phyloP scores from a whole-genome alignment of 2,113 vertebrate genomes.

The Acanthochromis polyacanthus region DNA sequence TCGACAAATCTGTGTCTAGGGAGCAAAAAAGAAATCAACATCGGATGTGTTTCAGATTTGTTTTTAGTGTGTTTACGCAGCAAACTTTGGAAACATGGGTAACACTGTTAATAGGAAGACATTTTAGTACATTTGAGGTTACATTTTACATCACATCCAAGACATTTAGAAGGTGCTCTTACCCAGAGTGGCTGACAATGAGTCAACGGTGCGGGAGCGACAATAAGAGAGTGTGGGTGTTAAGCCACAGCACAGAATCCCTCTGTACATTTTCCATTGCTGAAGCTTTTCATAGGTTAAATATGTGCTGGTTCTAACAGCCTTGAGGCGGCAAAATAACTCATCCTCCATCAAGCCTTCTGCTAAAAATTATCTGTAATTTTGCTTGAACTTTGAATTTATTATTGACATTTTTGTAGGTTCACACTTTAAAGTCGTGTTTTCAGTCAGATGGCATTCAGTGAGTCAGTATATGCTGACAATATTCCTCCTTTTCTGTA shows the following conservation, averaged over 20 bases:
- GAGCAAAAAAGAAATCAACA: not conserved
- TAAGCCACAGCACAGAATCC: conserved; percentile 48
- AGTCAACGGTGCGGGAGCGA: conserved; percentile 56
- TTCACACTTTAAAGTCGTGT: not conserved
- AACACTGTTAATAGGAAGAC: conserved; percentile 9
- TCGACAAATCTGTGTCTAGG: not conserved
- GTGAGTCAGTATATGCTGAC: not conserved
- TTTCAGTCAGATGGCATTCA: not conserved
- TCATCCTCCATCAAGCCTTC: not conserved
- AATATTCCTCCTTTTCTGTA: no score
- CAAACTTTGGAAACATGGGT: conserved; percentile 2
- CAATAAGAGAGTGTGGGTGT: conserved; percentile 69
- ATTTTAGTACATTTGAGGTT: conserved; percentile 28
- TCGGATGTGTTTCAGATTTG: not conserved
- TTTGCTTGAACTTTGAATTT: not conserved
- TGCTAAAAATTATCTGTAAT: conserved; percentile 1
- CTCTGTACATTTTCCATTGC: conserved; percentile 40
- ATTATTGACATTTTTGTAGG: not conserved
- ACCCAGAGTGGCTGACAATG: conserved; percentile 55
- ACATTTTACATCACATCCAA: conserved; percentile 18
- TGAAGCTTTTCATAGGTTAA: conserved; percentile 53
- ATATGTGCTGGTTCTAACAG: conserved; percentile 19
- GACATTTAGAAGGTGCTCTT: conserved; percentile 39
- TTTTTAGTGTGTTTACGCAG: not conserved
- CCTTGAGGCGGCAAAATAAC: not conserved